A percentile compares a stretch with the other conserved stretches of the same genome.
Evolutionary conservation across 2,888 invertebrate species (phyloP).

Genomic region (Troilus luridus): DNA sequence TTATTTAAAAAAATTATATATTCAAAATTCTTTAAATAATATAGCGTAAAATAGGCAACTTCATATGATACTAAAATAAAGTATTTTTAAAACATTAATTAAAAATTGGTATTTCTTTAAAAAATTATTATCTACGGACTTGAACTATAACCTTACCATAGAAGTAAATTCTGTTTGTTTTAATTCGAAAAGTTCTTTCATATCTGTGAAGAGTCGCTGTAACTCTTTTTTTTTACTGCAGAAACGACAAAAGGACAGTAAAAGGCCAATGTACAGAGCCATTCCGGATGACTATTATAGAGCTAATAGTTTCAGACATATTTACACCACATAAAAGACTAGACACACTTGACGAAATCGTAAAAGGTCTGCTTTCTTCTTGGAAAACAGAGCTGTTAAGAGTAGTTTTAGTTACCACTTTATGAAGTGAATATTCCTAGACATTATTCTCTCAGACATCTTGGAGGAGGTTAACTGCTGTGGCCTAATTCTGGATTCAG

Average conservation of each 20-base stretch:
- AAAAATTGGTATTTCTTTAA: too few relatives aligned
- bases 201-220: background rate
- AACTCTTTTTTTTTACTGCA: background rate
- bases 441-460: background rate
- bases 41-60: too few relatives aligned
- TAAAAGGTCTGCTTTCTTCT: slow-evolving; percentile 11
- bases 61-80: too few relatives aligned
- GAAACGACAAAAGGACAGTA: background rate
- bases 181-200: background rate
- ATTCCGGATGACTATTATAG: background rate
- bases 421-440: background rate
- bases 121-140: too few relatives aligned
- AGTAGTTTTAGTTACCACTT: slow-evolving; percentile 16
- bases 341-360: slow-evolving; percentile 1
- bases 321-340: slow-evolving; percentile 38
- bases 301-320: slow-evolving; percentile 41
- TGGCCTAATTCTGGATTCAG: background rate
- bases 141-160: too few relatives aligned
- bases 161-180: background rate
- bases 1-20: too few relatives aligned
- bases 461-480: background rate
- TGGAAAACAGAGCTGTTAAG: slow-evolving; percentile 10
- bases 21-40: too few relatives aligned
- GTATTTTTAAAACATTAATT: too few relatives aligned
- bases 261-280: slow-evolving; percentile 9